These are phyloP conservation scores for Drosophila fulvimacula DNA, from an alignment of 2,888 invertebrate species.

Conservation along the genomic window DNA sequence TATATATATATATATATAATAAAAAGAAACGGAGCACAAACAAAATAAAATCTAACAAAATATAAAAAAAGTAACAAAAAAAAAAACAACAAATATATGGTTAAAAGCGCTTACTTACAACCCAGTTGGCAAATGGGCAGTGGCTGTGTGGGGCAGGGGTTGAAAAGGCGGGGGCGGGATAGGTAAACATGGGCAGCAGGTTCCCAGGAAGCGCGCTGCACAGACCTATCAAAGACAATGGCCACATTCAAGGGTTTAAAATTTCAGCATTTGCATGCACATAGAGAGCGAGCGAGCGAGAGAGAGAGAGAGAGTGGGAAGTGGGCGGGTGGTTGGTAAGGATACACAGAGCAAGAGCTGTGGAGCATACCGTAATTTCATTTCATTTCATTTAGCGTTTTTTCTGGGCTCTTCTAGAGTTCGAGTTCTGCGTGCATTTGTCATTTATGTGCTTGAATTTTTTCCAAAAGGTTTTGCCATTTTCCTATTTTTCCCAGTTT, in stretches of 20 bases:
- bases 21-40: conserved; percentile 26
- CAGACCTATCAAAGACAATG: conserved; percentile 71
- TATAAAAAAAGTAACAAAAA: conserved; percentile 10
- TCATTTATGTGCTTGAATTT: conserved; percentile 60
- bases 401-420: conserved; percentile 7
- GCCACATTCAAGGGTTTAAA: conserved; percentile 81
- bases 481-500: conserved; percentile 5
- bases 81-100: conserved; percentile 34
- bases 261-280: conserved; percentile 78
- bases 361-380: conserved; percentile 65
- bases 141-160: conserved; percentile 1
- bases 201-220: conserved; percentile 17
- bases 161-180: neutral
- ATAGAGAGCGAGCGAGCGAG: conserved; percentile 4
- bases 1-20: neutral
- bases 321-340: neutral
- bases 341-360: neutral
- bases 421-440: conserved; percentile 61
- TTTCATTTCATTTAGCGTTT: conserved; percentile 78
- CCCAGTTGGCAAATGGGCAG: conserved; percentile 78
- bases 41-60: conserved; percentile 24
- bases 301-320: neutral
- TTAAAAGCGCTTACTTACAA: conserved; percentile 76
- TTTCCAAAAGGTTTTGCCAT: conserved; percentile 18
- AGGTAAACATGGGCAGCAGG: conserved; percentile 45